phyloP scores from a whole-genome alignment of 2,888 invertebrate species.

The Pyralis farinalis region DNA sequence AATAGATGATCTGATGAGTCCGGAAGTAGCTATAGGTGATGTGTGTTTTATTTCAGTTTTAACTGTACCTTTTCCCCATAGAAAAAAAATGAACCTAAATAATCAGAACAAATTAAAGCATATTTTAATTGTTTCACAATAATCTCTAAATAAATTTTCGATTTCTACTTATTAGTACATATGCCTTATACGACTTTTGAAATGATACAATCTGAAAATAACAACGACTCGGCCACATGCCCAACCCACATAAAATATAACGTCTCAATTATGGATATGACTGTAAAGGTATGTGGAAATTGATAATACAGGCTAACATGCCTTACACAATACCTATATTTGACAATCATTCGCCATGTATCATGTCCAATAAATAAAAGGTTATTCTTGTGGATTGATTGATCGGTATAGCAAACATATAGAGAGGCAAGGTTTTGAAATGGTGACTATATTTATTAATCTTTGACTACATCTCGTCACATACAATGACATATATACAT shows the following conservation, averaged over 20 bases:
- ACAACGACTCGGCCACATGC: not conserved
- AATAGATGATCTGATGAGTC: no score
- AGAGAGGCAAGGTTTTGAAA: no score
- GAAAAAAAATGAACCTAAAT: no score
- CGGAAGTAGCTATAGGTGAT: no score
- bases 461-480: no score
- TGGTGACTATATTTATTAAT: no score
- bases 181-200: not conserved
- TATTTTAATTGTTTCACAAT: no score
- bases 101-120: no score
- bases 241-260: constrained; percentile 6
- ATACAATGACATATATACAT: no score
- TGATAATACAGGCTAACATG: not conserved
- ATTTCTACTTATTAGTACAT: not conserved
- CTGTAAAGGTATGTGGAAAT: constrained; percentile 3
- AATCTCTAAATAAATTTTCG: no score
- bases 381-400: not conserved
- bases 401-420: not conserved
- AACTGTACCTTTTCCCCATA: no score
- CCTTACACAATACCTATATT: not conserved
- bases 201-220: not conserved
- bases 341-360: not conserved
- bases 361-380: not conserved
- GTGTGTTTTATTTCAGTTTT: no score
- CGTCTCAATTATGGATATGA: constrained; percentile 6